Percentiles rank a stretch among this genome's conserved stretches.
Evolutionary conservation across 1,140 invertebrate species (phyloP).

Genomic region (Eriocheir sinensis): DNA sequence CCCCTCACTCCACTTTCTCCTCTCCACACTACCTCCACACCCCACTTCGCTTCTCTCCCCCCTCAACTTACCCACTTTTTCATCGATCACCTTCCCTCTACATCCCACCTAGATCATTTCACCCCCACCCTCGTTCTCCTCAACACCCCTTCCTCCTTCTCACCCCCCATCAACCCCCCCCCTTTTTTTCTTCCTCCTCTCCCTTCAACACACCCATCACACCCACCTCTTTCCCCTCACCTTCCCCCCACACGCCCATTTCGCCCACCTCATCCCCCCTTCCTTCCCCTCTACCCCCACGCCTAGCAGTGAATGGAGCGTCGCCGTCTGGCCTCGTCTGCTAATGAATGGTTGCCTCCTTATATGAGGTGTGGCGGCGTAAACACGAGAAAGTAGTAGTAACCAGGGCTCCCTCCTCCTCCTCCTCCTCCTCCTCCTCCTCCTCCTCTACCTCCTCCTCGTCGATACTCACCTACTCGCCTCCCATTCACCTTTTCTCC

Average conservation of each 20-base stretch:
- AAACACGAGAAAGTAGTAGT: neutral
- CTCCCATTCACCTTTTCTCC: too few species aligned
- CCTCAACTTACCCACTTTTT: too few species aligned
- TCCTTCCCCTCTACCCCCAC: neutral
- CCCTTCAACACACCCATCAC: neutral
- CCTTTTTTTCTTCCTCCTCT: neutral
- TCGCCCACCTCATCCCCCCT: neutral
- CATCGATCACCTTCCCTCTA: too few species aligned
- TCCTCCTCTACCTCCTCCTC: too few species aligned
- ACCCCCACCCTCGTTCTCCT: too few species aligned
- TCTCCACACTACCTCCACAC: too few species aligned
- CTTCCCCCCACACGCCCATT: too few species aligned
- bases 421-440: neutral
- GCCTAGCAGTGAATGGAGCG: neutral
- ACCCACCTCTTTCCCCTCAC: neutral
- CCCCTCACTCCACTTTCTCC: too few species aligned
- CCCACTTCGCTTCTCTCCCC: too few species aligned
- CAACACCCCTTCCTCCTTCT: neutral
- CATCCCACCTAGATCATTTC: too few species aligned
- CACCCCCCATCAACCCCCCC: neutral
- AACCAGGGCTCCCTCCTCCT: neutral
- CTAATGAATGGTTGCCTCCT: neutral
- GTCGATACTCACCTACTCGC: too few species aligned
- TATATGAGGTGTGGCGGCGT: neutral
- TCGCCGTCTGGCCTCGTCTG: neutral